Evolutionary conservation across 1,140 invertebrate species (phyloP), one percentile per base, ranked within the genome.

Genomic region (Drosophila nasuta): DNA sequence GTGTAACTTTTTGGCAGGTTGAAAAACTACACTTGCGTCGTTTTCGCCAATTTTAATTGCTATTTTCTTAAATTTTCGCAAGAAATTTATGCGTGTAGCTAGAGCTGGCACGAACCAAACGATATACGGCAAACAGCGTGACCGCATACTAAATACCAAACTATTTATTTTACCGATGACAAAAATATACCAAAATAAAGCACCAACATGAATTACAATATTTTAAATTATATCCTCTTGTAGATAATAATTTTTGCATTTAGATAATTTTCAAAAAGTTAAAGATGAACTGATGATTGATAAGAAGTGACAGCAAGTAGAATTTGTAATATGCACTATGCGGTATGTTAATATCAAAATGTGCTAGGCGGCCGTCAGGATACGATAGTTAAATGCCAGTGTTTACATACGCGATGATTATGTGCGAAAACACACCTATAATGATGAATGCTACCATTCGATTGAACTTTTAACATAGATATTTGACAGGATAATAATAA

Each of bases 31-130:
- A 63, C 58, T 52, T 20, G 5, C 43, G 63, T 3, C 28, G 28
- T 20, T 70, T 70, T 51, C 7, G 28, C 33, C 11, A 70, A 57
- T n/a, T 70, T 75, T 51, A 45, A 41, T 5, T 52, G 35, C n/a
- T 7, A 7, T 17, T 58, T 71, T 71, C 38, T 48, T 60, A 65
- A 72, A 33, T 76, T 76, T 76, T 76, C 69, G 74, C 74, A 66
- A 72, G 49, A 76, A 76, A 66, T 73, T 76, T 76, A 72, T 76
- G 74, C 74, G 69, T 76, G 69, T 66, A 66, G 69, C 49, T 76
- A 76, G 74, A 20, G 74, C 74, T 76, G 69, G 41, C 56, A 72
- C 74, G 59, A 64, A 58, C 13, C 60, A 49, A 75, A 71, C 73
- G 73, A 75, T 75, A 75, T 28, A 59, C 67, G 67, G 60, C 41